Percentiles rank a stretch among this genome's conserved stretches.
phyloP scores from a whole-genome alignment of 2,113 vertebrate species.

The Atherinomorus stipes region DNA sequence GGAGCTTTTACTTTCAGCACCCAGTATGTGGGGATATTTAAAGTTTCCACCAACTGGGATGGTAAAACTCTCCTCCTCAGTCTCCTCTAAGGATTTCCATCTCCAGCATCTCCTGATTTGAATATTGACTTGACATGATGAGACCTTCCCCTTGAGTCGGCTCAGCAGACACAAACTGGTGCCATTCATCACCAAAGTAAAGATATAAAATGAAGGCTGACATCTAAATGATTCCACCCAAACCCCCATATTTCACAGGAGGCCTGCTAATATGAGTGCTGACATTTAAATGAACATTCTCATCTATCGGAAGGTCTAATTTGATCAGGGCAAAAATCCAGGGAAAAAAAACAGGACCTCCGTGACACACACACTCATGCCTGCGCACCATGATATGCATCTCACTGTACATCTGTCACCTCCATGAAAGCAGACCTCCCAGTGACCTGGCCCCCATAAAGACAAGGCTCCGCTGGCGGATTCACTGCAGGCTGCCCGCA shows the following conservation, averaged over 20 bases:
- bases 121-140: slow-evolving; percentile 55
- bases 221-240: slow-evolving; percentile 61
- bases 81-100: background rate
- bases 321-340: slow-evolving; percentile 58
- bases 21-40: background rate
- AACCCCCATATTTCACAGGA: slow-evolving; percentile 66
- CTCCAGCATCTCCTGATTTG: slow-evolving; percentile 30
- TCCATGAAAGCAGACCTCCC: slow-evolving; percentile 65
- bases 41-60: slow-evolving; percentile 14
- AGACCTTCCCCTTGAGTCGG: slow-evolving; percentile 51
- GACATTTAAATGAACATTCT: slow-evolving; percentile 79
- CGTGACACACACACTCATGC: background rate
- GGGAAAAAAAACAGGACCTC: slow-evolving; percentile 7
- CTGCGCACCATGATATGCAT: slow-evolving; percentile 18
- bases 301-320: slow-evolving; percentile 66
- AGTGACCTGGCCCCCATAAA: slow-evolving; percentile 62
- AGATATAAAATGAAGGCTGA: slow-evolving; percentile 60
- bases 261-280: slow-evolving; percentile 60
- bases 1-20: too few relatives aligned
- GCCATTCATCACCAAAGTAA: slow-evolving; percentile 60
- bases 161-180: slow-evolving; percentile 50
- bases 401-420: slow-evolving; percentile 61
- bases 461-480: slow-evolving; percentile 43
- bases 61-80: background rate
- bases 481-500: slow-evolving; percentile 49